phyloP scores from a whole-genome alignment of 2,888 invertebrate genomes.

The Biston betularia region DNA sequence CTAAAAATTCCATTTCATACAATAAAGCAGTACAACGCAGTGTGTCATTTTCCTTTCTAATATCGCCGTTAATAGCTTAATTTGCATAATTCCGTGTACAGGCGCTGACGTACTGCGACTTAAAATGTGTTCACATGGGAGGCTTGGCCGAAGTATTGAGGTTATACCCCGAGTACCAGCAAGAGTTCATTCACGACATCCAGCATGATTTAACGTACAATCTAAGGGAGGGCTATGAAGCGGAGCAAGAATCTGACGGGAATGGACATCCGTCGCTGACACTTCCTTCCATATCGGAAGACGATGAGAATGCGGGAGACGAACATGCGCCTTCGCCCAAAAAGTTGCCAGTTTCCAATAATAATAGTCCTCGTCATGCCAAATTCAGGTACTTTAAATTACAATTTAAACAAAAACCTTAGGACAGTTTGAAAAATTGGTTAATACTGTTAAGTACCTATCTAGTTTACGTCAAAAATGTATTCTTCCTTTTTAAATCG shows the following conservation, averaged over 20 bases:
- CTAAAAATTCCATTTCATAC: too few relatives aligned
- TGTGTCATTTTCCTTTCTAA: conserved; percentile 11
- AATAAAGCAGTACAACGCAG: not conserved
- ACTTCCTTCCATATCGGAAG: conserved; percentile 97
- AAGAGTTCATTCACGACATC: conserved; percentile 97
- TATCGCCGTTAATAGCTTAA: conserved; percentile 25
- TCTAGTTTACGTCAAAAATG: too few relatives aligned
- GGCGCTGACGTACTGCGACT: conserved; percentile 97
- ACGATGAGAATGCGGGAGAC: conserved; percentile 95
- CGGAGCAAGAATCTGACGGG: conserved; percentile 92
- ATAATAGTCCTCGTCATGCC: conserved; percentile 89
- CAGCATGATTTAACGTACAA: conserved; percentile 98
- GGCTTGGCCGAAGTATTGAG: conserved; percentile 95
- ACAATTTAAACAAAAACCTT: not conserved
- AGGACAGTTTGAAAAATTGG: not conserved
- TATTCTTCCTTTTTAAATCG: too few relatives aligned
- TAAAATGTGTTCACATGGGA: conserved; percentile 96
- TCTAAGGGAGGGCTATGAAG: conserved; percentile 96
- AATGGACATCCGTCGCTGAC: conserved; percentile 93
- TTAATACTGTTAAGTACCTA: too few relatives aligned
- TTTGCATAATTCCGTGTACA: conserved; percentile 60
- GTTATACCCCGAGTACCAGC: conserved; percentile 97
- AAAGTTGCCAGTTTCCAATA: conserved; percentile 85
- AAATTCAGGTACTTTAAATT: conserved; percentile 78
- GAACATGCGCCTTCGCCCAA: conserved; percentile 89